These are phyloP conservation scores for Brevipalpus yothersi DNA, from an alignment of 1,140 invertebrate species.

Conservation along the genomic window DNA sequence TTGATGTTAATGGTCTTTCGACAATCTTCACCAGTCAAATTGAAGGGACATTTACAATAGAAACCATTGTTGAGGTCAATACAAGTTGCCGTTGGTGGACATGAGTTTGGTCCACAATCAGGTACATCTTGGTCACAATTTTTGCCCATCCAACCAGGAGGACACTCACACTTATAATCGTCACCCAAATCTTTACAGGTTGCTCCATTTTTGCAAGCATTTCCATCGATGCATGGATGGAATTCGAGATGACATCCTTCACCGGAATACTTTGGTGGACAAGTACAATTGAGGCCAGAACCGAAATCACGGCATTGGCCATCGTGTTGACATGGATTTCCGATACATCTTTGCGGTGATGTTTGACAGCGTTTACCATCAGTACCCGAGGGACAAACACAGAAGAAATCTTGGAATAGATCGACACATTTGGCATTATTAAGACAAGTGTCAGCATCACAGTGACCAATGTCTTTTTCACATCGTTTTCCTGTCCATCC, in stretches of 20 bases:
- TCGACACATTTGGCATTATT: constrained; percentile 80
- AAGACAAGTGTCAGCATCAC: constrained; percentile 56
- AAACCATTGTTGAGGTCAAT: constrained; percentile 75
- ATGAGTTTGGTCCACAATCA: constrained; percentile 77
- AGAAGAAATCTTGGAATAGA: constrained; percentile 84
- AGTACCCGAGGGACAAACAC: constrained; percentile 76
- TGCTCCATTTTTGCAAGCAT: constrained; percentile 68
- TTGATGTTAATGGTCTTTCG: constrained; percentile 85
- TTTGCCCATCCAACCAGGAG: constrained; percentile 54
- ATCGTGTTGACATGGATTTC: constrained; percentile 82
- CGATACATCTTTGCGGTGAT: constrained; percentile 78
- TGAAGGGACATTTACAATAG: constrained; percentile 86
- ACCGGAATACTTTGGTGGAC: constrained; percentile 53
- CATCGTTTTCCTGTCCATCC: constrained; percentile 73
- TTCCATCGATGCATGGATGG: constrained; percentile 39
- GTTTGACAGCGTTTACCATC: constrained; percentile 85
- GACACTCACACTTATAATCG: constrained; percentile 52
- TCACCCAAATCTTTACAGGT: constrained; percentile 30
- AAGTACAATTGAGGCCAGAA: constrained; percentile 76
- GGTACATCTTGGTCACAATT: constrained; percentile 77
- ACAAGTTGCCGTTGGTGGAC: constrained; percentile 73
- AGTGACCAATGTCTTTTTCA: constrained; percentile 62
- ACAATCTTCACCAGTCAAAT: constrained; percentile 82
- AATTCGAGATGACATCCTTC: constrained; percentile 81
- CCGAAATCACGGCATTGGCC: constrained; percentile 83